A percentile compares a stretch with the other conserved stretches of the same genome.
Conservation (phyloP, 2,888 invertebrate species). For the Sympetrum striolatum region DNA sequence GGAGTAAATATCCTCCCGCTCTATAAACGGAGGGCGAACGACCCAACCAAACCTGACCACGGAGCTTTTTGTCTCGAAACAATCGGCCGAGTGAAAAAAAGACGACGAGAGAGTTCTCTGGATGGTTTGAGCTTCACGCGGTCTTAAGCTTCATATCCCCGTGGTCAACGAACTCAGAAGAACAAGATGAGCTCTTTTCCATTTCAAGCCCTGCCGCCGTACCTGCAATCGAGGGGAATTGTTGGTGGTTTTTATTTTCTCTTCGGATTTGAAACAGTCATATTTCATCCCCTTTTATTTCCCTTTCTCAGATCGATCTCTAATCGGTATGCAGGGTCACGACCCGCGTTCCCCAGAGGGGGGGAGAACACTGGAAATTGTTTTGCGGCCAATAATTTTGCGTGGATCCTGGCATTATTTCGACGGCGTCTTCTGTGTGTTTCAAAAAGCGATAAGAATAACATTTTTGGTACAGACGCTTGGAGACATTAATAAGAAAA, state of each 20-base stretch:
- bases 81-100: neutral
- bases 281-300: neutral
- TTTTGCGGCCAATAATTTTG: no score
- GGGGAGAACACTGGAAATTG: no score
- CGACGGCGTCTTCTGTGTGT: no score
- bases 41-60: neutral
- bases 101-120: neutral
- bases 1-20: neutral
- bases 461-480: no score
- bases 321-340: neutral
- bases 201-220: neutral
- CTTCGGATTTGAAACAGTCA: neutral
- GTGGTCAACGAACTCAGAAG: neutral
- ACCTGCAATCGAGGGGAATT: neutral
- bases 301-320: neutral
- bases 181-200: neutral
- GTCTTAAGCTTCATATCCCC: neutral
- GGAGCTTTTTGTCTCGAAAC: neutral
- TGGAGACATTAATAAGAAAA: no score
- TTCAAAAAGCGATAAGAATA: no score
- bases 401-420: no score
- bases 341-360: neutral
- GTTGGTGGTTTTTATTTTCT: neutral
- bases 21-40: neutral
- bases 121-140: neutral